Base-by-base conservation (phyloP, 2,888 invertebrate species). In the Parnassius glacialis region DNA sequence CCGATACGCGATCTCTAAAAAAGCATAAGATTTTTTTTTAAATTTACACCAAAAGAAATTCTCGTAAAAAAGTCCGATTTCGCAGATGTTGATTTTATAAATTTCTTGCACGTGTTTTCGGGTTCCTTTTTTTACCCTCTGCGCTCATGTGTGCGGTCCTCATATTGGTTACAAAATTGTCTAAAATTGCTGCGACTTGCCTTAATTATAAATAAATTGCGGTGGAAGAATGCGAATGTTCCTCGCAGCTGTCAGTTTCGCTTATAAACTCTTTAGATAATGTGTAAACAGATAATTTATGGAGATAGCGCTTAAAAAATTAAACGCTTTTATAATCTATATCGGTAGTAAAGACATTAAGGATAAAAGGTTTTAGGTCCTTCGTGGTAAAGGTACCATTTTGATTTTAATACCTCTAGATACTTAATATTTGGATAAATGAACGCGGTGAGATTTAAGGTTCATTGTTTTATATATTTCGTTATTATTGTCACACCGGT, bases 61-160 rank as follows among this genome's bases (percentile, higher is more conserved):
- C 69, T 65, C 59, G 68, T 80, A 85, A 90, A 90, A 84, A 88
- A 81, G 70, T 72, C 68, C 81, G 84, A 88, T 88, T 90, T 90
- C 79, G 90, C 90, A 91, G 90, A 91, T 91, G 90, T 90, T 87
- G 83, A 81, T 87, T 88, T 86, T 87, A 85, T 87, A 85, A 87
- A 87, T 85, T 85, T 87, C 87, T 85, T 89, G 87, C 89, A 90
- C 90, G 90, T 90, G 90, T 86, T 84, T 78, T 63, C 54, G 59
- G 60, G 56, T 43, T 66, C 68, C 74, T 76, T 75, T 77, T 76
- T 71, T 72, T 70, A 68, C 57, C 67, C 67, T 61, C 66, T 65
- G 64, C 68, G 68, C 76, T 72, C 70, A 75, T 80, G 86, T 78
- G 82, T 80, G 86, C 78, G 82, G 84, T 81, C 84, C 61, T 70